Conservation (phyloP, 1,140 invertebrate species). For the Stegodyphus mimosarum region DNA sequence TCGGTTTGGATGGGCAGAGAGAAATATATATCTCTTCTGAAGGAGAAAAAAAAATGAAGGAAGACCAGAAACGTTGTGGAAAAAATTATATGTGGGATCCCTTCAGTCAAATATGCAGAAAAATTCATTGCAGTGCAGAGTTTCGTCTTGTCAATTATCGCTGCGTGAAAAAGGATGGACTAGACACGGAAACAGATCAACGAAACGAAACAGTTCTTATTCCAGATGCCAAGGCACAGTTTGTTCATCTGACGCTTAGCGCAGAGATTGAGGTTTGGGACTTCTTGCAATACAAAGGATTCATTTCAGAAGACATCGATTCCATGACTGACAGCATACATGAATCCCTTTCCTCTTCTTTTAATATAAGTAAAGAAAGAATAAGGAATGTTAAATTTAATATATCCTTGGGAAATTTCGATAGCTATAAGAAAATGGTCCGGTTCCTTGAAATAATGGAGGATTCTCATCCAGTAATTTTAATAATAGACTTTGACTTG, state of each 20-base stretch:
- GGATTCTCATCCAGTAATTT: constrained; percentile 33
- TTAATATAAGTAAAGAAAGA: constrained; percentile 42
- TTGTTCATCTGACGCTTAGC: constrained; percentile 32
- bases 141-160: constrained; percentile 54
- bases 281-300: constrained; percentile 11
- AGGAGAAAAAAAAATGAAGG: constrained; percentile 25
- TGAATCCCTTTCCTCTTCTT: constrained; percentile 31
- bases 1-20: constrained; percentile 58
- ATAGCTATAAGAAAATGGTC: neutral
- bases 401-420: constrained; percentile 18
- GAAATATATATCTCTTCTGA: constrained; percentile 56
- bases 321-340: constrained; percentile 22
- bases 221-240: constrained; percentile 11
- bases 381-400: constrained; percentile 47
- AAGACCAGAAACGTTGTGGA: constrained; percentile 34
- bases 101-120: constrained; percentile 55
- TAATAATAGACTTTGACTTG: constrained; percentile 43
- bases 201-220: neutral
- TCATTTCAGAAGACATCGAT: neutral
- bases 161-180: constrained; percentile 45
- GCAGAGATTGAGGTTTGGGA: constrained; percentile 39
- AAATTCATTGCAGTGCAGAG: constrained; percentile 55
- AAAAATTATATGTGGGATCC: constrained; percentile 56
- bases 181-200: neutral
- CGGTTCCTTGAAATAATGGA: constrained; percentile 15